Evolutionary conservation across 2,797 vertebrate species (phyloP), one percentile per base, ranked within the genome.

Genomic region (Myotis daubentonii): DNA sequence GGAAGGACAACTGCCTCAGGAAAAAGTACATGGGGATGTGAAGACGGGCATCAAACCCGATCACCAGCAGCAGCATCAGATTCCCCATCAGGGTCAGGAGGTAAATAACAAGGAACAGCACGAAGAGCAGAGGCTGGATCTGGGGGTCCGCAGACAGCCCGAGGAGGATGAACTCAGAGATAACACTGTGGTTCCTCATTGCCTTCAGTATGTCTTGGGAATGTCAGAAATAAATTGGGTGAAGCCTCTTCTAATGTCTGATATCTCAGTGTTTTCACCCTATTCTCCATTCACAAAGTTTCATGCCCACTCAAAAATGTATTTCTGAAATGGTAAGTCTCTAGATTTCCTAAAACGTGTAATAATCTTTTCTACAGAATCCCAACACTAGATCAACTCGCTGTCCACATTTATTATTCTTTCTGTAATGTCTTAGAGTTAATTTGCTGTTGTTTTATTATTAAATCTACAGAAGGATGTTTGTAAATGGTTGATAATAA

Each of bases 21-120:
- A 97, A 97, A 84, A 97, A 97, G 93, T 96, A 97, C 96, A 96
- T 95, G 23, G 97, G 94, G 3, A 76, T 90, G 36, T 92, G 68
- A 44, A 97, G 95, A 38, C 53, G 68, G 4, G 92, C 33, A 38
- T 97, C 94, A 28, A 30, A 16, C 10, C 44, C 65, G 12, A 97
- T 95, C 72, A 96, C 71, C 89, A 96, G 5, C 71, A 97, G 47
- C 28, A 96, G 13, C n/a, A 53, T 2, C 81, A 97, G 51, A 84
- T 95, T 97, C n/a, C 96, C 94, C 76, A 65, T 19, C 36, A 96
- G 19, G 36, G 96, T 97, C 89, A 97, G 68, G 55, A 96, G 60
- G 9, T 96, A 97, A 81, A 97, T 78, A 10, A 38, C 19, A 76
- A 96, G 41, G 66, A 97, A 95, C 5, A 97, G 66, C 15, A 93